Evolutionary conservation across 92 coral and sea anemone species (phyloP).

Genomic region (Metridium senile): DNA sequence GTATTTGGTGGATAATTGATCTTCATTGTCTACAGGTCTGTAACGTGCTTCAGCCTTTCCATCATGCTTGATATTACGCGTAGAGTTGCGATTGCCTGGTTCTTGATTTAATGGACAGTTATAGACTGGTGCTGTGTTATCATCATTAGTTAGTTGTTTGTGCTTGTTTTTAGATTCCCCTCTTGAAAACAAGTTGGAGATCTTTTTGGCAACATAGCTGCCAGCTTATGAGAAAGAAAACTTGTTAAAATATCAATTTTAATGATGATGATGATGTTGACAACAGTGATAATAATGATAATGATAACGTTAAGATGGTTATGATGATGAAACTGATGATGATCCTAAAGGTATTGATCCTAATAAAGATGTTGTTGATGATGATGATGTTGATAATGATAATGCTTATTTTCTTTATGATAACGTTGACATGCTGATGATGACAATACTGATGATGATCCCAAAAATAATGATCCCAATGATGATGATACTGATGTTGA

Average conservation of each 20-base stretch:
- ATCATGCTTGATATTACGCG: not conserved
- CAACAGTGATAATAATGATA: no score
- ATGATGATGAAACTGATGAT: no score
- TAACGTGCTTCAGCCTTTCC: not conserved
- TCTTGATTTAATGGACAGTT: conserved; percentile 28
- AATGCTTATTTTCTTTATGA: no score
- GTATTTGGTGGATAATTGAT: not conserved
- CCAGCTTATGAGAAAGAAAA: conserved; percentile 40
- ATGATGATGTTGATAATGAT: no score
- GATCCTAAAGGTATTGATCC: no score
- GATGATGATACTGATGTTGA: no score
- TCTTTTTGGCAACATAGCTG: conserved; percentile 71
- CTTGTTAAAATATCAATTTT: not conserved
- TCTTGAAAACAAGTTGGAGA: conserved; percentile 48
- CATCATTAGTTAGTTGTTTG: not conserved
- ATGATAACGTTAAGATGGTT: no score
- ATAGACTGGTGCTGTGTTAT: conserved; percentile 19
- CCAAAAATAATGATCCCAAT: no score
- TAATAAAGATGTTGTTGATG: no score
- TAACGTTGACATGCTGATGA: no score
- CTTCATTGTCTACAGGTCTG: not conserved
- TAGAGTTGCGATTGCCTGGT: not conserved
- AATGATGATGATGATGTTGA: no score
- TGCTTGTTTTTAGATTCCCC: conserved; percentile 3
- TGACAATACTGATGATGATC: no score